These are phyloP conservation scores for Meriones psammophilus DNA, from an alignment of 2,797 vertebrate genomes.

Conservation along the genomic window DNA sequence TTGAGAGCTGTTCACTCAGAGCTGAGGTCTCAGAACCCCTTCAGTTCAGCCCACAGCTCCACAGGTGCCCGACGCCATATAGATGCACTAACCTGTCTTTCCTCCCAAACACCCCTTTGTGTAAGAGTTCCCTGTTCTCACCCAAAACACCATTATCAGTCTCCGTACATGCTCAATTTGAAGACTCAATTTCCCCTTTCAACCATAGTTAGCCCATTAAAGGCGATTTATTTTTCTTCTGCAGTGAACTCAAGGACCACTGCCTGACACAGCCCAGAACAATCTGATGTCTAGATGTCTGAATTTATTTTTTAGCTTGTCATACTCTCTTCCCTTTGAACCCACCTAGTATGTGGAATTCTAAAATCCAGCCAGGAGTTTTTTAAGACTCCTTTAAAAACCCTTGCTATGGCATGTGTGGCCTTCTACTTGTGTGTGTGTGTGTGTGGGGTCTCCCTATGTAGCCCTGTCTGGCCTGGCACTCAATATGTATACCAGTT, in stretches of 20 bases:
- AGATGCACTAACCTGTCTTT: neutral
- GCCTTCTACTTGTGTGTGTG: neutral
- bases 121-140: neutral
- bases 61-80: neutral
- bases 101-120: neutral
- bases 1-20: neutral
- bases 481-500: neutral
- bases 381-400: neutral
- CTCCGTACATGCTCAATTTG: neutral
- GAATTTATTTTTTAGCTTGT: neutral
- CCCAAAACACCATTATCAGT: neutral
- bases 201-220: neutral
- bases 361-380: neutral
- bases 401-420: neutral
- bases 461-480: neutral
- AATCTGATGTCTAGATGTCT: neutral
- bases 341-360: neutral
- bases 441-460: neutral
- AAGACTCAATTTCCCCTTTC: constrained; percentile 18
- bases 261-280: neutral
- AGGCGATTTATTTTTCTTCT: neutral
- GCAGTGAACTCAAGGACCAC: neutral
- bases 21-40: neutral
- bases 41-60: neutral
- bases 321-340: neutral